Conservation (phyloP, 2,888 invertebrate genomes). For the Drosophila neotestacea region DNA sequence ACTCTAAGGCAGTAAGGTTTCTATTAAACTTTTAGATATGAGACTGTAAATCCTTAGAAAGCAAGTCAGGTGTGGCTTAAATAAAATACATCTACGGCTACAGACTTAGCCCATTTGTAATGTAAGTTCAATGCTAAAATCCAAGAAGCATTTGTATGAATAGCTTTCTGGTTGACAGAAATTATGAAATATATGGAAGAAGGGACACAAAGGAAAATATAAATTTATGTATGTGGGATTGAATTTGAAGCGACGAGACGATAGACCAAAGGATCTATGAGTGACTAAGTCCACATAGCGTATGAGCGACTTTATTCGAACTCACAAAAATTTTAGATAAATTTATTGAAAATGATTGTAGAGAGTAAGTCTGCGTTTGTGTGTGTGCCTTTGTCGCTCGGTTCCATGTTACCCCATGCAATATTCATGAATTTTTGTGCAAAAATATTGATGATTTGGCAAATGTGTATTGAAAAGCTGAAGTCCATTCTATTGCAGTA, state of each 20-base stretch:
- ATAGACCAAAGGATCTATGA: slow-evolving; percentile 35
- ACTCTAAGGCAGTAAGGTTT: slow-evolving; percentile 3
- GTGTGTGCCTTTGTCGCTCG: slow-evolving; percentile 21
- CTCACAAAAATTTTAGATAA: slow-evolving; percentile 68
- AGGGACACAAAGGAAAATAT: slow-evolving; percentile 19
- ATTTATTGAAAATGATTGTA: slow-evolving; percentile 79
- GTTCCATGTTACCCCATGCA: slow-evolving; percentile 41
- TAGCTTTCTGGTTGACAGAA: slow-evolving; percentile 29
- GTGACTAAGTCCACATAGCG: slow-evolving; percentile 41
- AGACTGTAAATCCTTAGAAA: slow-evolving; percentile 41
- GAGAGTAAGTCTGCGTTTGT: slow-evolving; percentile 23
- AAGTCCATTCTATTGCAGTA: slow-evolving; percentile 68
- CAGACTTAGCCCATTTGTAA: slow-evolving; percentile 52
- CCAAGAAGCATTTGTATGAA: slow-evolving; percentile 42
- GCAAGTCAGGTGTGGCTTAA: slow-evolving; percentile 64
- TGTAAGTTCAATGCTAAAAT: slow-evolving; percentile 43
- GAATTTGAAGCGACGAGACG: slow-evolving; percentile 43
- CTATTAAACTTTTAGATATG: slow-evolving; percentile 11
- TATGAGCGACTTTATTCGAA: slow-evolving; percentile 50
- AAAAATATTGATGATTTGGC: slow-evolving; percentile 78
- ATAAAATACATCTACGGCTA: slow-evolving; percentile 57
- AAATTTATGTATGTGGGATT: slow-evolving; percentile 46
- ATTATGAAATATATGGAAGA: slow-evolving; percentile 40
- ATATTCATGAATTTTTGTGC: slow-evolving; percentile 58
- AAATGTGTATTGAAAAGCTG: slow-evolving; percentile 70